Evolutionary conservation across 2,888 invertebrate genomes (phyloP), one percentile per base, ranked within the genome.

Genomic region (Scaptomyza parva): DNA sequence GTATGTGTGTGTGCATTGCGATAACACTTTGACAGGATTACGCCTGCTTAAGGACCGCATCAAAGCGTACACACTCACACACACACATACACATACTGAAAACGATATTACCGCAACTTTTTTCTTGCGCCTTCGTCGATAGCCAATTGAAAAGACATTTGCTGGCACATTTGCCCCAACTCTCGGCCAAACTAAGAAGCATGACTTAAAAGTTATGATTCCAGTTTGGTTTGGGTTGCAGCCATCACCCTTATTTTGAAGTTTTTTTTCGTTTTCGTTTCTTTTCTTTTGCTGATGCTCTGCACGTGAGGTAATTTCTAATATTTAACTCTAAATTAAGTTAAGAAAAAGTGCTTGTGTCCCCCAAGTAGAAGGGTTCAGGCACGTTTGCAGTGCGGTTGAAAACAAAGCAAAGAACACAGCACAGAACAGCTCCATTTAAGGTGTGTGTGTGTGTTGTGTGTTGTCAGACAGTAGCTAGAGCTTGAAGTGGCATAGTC

Each of bases 291-390:
- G 33, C 70, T 75, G 71, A 68, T 70, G 70, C 64, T 52, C 45
- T 47, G 81, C 76, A 87, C 87, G 89, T 87, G 88, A 89, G 86
- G 82, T 84, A 87, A 87, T 87, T 87, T 89, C 76, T 84, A 89
- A 89, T 88, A 89, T 82, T 84, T 86, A 80, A 72, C 81, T 76
- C 80, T 73, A 78, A 87, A 87, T 88, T 81, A 81, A 88, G 86
- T 88, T 88, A 70, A 79, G 18, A 57, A 68, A 37, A 11, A 55
- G 50, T 45, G 50, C 47, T 26, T 48, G n/a, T 24, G 28, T 44
- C 57, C 24, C 11, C 6, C 12, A 0, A 22, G 22, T 22, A 35
- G 68, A 67, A 66, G 70, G 78, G 70, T 64, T 66, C 59, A 48
- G 26, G 53, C 70, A 68, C 63, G 63, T 68, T 67, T 80, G 30